Base-by-base conservation (phyloP, 2,113 vertebrate genomes). In the Alouatta palliata region DNA sequence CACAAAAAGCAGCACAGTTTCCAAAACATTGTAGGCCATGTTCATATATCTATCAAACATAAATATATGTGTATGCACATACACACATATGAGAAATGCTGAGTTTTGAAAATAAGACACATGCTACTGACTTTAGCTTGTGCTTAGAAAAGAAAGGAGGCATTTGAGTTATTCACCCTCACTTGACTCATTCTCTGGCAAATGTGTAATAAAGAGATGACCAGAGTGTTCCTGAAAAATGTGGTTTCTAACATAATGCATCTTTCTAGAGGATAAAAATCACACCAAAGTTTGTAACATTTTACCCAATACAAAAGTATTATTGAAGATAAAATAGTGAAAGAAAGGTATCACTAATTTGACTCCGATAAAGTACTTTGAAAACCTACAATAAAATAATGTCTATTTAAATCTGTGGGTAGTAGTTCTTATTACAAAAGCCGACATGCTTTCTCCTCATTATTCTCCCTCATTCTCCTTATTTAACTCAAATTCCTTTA, bases 401-500 rank as follows among this genome's bases (percentile, higher is more conserved):
- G 4, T 61, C n/a, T 76, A 27, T 81, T 94, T 90, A 73, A 83
- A 49, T 66, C 58, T 86, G 47, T 73, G 40, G 35, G 32, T 87
- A 77, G 14, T 37, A 43, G 16, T 80, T 86, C n/a, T 61, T 77
- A 23, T 3, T 23, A 20, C 10, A 70, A 71, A 47, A 56, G 2
- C 35, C 52, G 61, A 77, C 25, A 83, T 73, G 19, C 56, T 84
- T 87, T 86, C 85, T 71, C 27, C n/a, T 94, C 40, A 9, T 82
- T 91, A 56, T 25, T 17, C 40, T 40, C 32, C 12, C 11, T 14
- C 27, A 70, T 2, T 27, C 70, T 45, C 16, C 87, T 93, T 70
- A 84, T 77, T 82, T 91, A 93, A 86, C 75, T 96, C 80, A 96
- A 20, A 96, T 97, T 92, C n/a, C 32, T 95, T 91, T 73, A 82